Conservation (phyloP, 2,113 vertebrate genomes). For the Canis aureus region DNA sequence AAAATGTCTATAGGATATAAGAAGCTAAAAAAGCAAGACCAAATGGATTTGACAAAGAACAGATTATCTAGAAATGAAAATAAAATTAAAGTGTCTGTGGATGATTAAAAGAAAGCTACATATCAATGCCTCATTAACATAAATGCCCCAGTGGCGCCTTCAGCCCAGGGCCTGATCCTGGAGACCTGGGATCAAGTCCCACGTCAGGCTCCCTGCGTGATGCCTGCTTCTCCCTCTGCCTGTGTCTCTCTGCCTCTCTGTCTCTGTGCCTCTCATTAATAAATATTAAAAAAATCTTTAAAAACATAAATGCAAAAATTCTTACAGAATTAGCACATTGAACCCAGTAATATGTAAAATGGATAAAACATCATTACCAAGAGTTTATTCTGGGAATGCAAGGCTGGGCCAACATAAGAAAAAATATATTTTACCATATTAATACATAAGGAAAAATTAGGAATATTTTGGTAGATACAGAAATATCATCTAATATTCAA, state of each 20-base stretch:
- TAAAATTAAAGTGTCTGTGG: neutral
- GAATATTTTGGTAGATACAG: neutral
- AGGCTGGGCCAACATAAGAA: neutral
- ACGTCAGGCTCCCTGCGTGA: no score
- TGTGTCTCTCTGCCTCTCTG: no score
- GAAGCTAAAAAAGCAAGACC: neutral
- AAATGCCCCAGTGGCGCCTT: neutral
- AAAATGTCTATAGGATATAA: neutral
- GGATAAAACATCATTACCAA: neutral
- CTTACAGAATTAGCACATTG: neutral
- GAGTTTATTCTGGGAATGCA: neutral
- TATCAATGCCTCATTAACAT: neutral
- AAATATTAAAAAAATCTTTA: no score
- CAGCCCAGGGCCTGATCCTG: no score
- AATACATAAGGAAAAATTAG: neutral
- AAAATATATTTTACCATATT: neutral
- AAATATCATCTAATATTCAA: neutral
- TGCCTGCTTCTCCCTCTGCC: no score
- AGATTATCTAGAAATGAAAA: constrained; percentile 6
- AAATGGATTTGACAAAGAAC: neutral
- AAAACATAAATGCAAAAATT: neutral
- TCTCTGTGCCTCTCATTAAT: no score
- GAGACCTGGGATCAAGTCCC: no score
- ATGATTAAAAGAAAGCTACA: neutral
- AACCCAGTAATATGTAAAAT: neutral